Percentiles rank a stretch among this genome's conserved stretches.
phyloP scores from a whole-genome alignment of 2,113 vertebrate genomes.

The Phalacrocorax brasilianus region DNA sequence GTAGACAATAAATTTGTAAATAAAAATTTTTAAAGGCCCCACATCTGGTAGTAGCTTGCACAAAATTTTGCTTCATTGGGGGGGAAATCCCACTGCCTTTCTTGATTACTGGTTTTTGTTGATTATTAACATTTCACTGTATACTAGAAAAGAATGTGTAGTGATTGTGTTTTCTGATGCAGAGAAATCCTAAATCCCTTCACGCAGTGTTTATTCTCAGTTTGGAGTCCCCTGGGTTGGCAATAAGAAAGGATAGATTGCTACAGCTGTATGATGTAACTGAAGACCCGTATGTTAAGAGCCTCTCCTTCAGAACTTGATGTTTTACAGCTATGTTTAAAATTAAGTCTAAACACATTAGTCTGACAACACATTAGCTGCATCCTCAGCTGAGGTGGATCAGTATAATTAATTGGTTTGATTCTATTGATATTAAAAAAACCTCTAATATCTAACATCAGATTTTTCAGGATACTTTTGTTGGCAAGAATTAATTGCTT shows the following conservation, averaged over 20 bases:
- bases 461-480: background rate
- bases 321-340: background rate
- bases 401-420: background rate
- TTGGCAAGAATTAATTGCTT: background rate
- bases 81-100: background rate
- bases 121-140: background rate
- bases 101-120: background rate
- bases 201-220: background rate
- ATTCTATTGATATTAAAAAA: background rate
- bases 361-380: background rate
- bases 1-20: background rate
- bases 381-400: background rate
- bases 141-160: background rate
- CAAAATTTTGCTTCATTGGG: background rate
- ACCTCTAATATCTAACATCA: background rate
- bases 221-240: background rate
- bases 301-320: background rate
- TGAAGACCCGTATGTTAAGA: background rate
- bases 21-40: background rate
- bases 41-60: background rate
- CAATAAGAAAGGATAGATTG: background rate
- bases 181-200: background rate
- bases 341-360: background rate
- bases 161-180: background rate
- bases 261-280: background rate